Conservation (phyloP, 2,113 vertebrate genomes). For the Brachypteracias leptosomus region DNA sequence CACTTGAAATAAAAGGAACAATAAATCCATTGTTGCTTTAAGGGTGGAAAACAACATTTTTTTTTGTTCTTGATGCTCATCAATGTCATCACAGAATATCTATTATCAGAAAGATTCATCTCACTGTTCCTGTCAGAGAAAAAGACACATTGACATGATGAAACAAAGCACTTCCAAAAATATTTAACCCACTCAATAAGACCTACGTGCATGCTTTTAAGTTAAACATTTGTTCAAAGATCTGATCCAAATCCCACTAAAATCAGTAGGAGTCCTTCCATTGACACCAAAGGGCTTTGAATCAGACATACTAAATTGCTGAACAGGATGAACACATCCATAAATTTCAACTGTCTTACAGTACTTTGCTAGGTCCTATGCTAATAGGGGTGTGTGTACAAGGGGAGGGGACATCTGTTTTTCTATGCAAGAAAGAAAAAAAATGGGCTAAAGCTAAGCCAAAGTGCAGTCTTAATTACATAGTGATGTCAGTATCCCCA, state of each 20-base stretch:
- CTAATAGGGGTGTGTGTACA: neutral
- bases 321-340: neutral
- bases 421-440: neutral
- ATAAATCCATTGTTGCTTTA: neutral
- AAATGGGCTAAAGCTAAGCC: neutral
- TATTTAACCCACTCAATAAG: slow-evolving; percentile 29
- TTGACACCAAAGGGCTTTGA: slow-evolving; percentile 23
- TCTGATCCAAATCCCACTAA: neutral
- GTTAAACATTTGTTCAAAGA: slow-evolving; percentile 9
- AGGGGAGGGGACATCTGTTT: neutral
- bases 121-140: neutral
- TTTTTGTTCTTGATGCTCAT: neutral
- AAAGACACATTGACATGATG: neutral
- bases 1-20: neutral
- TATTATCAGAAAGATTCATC: neutral
- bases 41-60: neutral
- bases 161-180: slow-evolving; percentile 31
- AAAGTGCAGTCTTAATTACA: neutral
- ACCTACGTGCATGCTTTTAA: neutral
- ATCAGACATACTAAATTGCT: neutral
- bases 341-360: neutral
- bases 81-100: neutral
- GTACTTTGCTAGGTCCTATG: neutral
- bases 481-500: neutral
- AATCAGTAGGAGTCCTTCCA: neutral